Conservation (phyloP, 1,140 invertebrate species). For the Megalopta genalis region DNA sequence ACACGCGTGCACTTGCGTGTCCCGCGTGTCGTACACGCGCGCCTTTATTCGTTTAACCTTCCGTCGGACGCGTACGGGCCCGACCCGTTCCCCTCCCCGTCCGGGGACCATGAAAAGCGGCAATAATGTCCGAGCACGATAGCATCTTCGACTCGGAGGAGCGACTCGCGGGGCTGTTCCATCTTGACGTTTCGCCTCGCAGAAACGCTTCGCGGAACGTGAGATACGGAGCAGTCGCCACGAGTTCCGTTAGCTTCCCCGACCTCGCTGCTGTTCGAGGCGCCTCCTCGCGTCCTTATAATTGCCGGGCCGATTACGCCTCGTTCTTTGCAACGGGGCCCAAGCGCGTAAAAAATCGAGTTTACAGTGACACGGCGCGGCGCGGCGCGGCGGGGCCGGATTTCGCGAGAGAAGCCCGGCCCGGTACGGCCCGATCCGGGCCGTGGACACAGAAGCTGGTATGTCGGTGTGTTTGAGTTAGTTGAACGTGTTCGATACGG, state of each 20-base stretch:
- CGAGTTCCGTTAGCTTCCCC: not conserved
- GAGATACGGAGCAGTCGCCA: not conserved
- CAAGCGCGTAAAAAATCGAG: too few species aligned
- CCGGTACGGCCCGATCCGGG: too few species aligned
- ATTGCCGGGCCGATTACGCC: not conserved
- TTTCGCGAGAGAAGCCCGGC: too few species aligned
- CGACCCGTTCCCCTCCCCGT: conserved; percentile 13
- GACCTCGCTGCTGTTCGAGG: not conserved
- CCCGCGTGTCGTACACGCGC: conserved; percentile 55
- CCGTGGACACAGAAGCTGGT: too few species aligned
- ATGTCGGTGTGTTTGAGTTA: too few species aligned
- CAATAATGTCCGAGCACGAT: conserved; percentile 27
- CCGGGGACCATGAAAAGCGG: conserved; percentile 24
- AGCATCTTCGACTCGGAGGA: conserved; percentile 21
- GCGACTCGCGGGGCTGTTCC: conserved; percentile 3
- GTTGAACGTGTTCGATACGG: too few species aligned
- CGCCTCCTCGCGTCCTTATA: not conserved
- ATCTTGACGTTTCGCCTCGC: conserved; percentile 15
- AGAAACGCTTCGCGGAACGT: not conserved
- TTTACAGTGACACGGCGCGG: too few species aligned
- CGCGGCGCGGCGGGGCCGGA: too few species aligned
- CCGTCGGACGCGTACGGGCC: conserved; percentile 31
- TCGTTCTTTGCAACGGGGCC: not conserved
- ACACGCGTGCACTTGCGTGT: conserved; percentile 57
- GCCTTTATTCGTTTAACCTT: conserved; percentile 54